These are phyloP conservation scores for Brachypterus glaber DNA, from an alignment of 2,888 invertebrate genomes.

Conservation along the genomic window DNA sequence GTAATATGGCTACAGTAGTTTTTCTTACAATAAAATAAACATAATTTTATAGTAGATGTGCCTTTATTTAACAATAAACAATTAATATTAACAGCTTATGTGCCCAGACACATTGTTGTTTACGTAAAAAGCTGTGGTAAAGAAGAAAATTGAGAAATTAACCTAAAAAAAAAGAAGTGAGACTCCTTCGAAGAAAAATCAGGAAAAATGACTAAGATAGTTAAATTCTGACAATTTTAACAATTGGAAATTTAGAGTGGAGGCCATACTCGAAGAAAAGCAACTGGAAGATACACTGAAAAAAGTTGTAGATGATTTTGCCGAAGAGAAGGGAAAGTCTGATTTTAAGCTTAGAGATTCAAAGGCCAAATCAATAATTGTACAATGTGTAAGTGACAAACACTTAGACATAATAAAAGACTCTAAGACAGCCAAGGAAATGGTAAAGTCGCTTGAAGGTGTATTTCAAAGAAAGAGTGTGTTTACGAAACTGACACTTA, in stretches of 20 bases:
- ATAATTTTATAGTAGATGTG: too few relatives aligned
- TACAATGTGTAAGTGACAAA: constrained; percentile 22
- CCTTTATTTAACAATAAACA: too few relatives aligned
- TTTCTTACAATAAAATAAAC: too few relatives aligned
- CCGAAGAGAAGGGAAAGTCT: constrained; percentile 8
- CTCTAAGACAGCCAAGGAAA: constrained; percentile 17
- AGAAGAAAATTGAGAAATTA: too few relatives aligned
- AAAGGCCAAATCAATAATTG: constrained; percentile 20
- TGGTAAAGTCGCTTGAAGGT: constrained; percentile 18
- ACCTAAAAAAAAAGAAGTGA: too few relatives aligned
- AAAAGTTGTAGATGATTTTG: constrained; percentile 1
- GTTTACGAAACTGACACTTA: constrained; percentile 19
- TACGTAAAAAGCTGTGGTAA: too few relatives aligned
- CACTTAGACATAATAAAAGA: constrained; percentile 22
- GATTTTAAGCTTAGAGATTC: constrained; percentile 14
- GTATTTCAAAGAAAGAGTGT: constrained; percentile 21
- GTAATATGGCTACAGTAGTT: too few relatives aligned
- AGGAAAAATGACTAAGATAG: too few relatives aligned
- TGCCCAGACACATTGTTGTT: too few relatives aligned
- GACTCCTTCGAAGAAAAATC: too few relatives aligned
- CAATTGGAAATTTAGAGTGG: constrained; percentile 16
- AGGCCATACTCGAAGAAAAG: too few relatives aligned
- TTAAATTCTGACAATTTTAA: constrained; percentile 8
- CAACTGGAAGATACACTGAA: constrained; percentile 11
- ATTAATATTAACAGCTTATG: too few relatives aligned